These are phyloP conservation scores for Pseudoips prasinana DNA, from an alignment of 2,888 invertebrate species.

Conservation along the genomic window DNA sequence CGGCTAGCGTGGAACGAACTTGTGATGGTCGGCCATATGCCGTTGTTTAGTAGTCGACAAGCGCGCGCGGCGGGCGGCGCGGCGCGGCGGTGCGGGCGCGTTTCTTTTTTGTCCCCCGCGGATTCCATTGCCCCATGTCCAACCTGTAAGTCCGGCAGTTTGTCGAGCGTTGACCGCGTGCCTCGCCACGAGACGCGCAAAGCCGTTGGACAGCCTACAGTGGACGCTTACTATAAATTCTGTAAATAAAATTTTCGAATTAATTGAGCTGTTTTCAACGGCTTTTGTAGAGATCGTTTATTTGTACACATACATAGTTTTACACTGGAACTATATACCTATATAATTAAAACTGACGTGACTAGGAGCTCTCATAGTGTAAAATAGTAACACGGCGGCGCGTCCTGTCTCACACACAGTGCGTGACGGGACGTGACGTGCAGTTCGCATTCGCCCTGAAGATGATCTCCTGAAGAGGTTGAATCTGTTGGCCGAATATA, in stretches of 20 bases:
- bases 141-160: constrained; percentile 81
- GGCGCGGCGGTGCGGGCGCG: constrained; percentile 55
- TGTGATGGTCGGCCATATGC: constrained; percentile 32
- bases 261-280: constrained; percentile 11
- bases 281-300: constrained; percentile 7
- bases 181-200: constrained; percentile 56
- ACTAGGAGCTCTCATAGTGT: no score
- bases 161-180: constrained; percentile 77
- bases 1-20: constrained; percentile 9
- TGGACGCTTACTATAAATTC: constrained; percentile 61
- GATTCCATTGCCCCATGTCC: constrained; percentile 78
- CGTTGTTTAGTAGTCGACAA: constrained; percentile 61
- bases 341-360: no score
- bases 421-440: no score
- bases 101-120: constrained; percentile 75
- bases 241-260: constrained; percentile 36
- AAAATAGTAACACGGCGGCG: no score
- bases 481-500: no score
- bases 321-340: no score
- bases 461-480: no score
- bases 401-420: no score
- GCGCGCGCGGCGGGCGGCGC: constrained; percentile 55
- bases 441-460: no score
- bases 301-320: no score
- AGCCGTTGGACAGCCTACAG: constrained; percentile 64